Conservation (phyloP, 1,140 invertebrate species). For the Drosophila nannoptera region DNA sequence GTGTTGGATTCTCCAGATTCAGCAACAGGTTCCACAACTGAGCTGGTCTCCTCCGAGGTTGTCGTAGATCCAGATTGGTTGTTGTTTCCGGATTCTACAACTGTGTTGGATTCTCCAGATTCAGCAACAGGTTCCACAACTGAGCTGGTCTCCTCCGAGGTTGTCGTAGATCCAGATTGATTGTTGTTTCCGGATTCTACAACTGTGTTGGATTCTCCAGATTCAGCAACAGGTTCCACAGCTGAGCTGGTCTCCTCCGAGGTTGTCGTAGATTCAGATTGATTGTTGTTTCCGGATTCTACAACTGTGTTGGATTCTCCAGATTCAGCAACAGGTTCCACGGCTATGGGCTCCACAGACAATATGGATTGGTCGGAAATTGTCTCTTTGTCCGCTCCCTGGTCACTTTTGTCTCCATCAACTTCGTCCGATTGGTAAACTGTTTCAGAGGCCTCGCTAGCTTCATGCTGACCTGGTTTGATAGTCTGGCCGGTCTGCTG, state of each 20-base stretch:
- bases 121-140: neutral
- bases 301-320: neutral
- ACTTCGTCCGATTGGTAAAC: no score
- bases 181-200: no score
- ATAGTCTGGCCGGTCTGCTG: no score
- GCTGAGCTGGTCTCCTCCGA: neutral
- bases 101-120: neutral
- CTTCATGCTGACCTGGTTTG: no score
- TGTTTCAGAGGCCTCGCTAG: no score
- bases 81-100: slow-evolving; percentile 3
- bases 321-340: neutral
- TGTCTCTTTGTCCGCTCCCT: no score
- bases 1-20: neutral
- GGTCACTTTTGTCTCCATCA: no score
- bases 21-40: neutral
- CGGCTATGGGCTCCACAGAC: neutral
- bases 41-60: neutral
- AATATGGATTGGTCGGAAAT: no score
- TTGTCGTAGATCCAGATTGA: slow-evolving; percentile 8
- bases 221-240: neutral
- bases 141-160: neutral
- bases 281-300: neutral
- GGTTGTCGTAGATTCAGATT: neutral
- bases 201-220: neutral
- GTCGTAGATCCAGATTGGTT: slow-evolving; percentile 3